A percentile compares a stretch with the other conserved stretches of the same genome.
Conservation (phyloP, 2,797 vertebrate genomes). For the Lutjanus campechanus region DNA sequence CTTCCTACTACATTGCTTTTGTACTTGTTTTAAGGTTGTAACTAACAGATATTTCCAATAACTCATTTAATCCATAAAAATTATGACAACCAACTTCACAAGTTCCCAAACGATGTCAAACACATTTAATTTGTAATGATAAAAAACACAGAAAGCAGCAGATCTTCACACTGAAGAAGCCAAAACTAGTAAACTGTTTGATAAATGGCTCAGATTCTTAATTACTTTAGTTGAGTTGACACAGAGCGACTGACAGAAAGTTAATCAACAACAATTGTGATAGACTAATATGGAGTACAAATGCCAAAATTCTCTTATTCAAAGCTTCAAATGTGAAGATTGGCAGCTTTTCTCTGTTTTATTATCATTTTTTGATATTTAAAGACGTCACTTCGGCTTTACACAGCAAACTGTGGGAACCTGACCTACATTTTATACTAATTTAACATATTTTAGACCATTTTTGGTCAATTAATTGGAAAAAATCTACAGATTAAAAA, state of each 20-base stretch:
- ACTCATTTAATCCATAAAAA: neutral
- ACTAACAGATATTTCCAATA: neutral
- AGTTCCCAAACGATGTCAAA: neutral
- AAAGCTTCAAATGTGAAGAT: neutral
- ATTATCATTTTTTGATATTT: neutral
- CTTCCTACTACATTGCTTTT: neutral
- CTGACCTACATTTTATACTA: no score
- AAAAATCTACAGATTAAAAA: no score
- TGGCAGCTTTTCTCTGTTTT: neutral
- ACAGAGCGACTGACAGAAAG: neutral
- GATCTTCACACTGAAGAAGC: neutral
- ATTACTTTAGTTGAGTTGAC: neutral
- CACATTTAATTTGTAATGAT: neutral
- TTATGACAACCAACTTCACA: neutral
- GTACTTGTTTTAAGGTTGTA: neutral
- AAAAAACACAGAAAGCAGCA: neutral
- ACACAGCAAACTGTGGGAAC: neutral
- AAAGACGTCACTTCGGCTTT: neutral
- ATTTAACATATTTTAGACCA: no score
- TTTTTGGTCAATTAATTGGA: no score
- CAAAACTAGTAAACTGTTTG: neutral
- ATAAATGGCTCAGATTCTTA: neutral
- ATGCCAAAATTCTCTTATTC: neutral
- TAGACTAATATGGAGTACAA: neutral
- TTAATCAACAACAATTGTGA: rapidly evolving